Percentiles rank a stretch among this genome's conserved stretches.
Conservation (phyloP, 2,113 vertebrate species). For the Chlorodrepanis virens region DNA sequence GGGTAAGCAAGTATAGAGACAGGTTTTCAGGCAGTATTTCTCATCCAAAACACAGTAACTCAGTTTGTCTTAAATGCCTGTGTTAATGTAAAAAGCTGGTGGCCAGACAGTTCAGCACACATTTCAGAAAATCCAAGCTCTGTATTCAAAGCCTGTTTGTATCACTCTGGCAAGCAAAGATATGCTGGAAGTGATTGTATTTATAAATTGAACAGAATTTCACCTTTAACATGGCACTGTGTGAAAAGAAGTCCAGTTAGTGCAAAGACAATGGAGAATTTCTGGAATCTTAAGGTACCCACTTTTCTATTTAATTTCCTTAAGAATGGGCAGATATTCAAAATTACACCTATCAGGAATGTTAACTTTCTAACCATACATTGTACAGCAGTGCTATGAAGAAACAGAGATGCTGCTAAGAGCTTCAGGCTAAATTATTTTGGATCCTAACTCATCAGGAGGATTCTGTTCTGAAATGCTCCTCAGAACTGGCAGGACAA, state of each 20-base stretch:
- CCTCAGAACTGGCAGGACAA: conserved; percentile 22
- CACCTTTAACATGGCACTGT: not conserved
- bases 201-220: not conserved
- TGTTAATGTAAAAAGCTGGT: not conserved
- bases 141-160: not conserved
- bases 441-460: conserved; percentile 30
- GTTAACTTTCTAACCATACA: not conserved
- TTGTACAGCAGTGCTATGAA: not conserved
- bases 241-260: not conserved
- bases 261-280: not conserved
- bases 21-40: not conserved
- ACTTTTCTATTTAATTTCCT: not conserved
- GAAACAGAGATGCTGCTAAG: conserved; percentile 23
- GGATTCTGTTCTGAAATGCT: conserved; percentile 52
- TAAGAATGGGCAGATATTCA: not conserved
- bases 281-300: not conserved
- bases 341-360: not conserved
- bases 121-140: not conserved
- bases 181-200: not conserved
- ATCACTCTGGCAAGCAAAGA: not conserved
- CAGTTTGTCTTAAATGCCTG: not conserved
- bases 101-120: not conserved
- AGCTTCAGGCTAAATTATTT: conserved; percentile 48
- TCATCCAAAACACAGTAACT: not conserved
- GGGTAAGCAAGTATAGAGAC: not conserved